Conservation (phyloP, 1,140 invertebrate genomes). For the Oscheius sp. region DNA sequence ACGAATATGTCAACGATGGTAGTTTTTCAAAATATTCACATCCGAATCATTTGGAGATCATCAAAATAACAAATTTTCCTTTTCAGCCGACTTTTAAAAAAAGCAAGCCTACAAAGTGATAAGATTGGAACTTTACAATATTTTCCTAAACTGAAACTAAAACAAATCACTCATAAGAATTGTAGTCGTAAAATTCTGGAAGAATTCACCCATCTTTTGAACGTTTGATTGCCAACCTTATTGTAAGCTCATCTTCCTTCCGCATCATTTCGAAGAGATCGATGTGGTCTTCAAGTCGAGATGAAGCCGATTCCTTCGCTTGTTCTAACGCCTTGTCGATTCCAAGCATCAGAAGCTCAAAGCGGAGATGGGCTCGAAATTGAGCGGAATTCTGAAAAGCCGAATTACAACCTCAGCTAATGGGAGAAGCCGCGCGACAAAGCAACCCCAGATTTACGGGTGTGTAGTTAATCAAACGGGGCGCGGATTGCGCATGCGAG, state of each 20-base stretch:
- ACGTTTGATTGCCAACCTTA: constrained; percentile 5
- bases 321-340: constrained; percentile 80
- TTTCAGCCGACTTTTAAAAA: too few species aligned
- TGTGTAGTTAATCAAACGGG: constrained; percentile 4
- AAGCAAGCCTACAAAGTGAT: too few species aligned
- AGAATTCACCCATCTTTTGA: neutral
- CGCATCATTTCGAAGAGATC: constrained; percentile 98
- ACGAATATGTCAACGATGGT: neutral
- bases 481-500: constrained; percentile 4
- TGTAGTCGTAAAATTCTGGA: too few species aligned
- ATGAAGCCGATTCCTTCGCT: constrained; percentile 43
- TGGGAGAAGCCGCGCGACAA: neutral
- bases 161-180: too few species aligned
- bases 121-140: too few species aligned
- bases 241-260: constrained; percentile 84
- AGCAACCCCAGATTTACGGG: constrained; percentile 1
- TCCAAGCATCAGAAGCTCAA: constrained; percentile 92
- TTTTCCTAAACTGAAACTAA: too few species aligned
- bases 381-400: constrained; percentile 77
- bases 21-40: too few species aligned
- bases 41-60: too few species aligned
- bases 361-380: constrained; percentile 88
- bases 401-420: neutral
- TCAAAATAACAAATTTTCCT: too few species aligned
- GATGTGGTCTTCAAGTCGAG: constrained; percentile 65